A percentile compares a stretch with the other conserved stretches of the same genome.
These are phyloP conservation scores for Chymomyza procnemis DNA, from an alignment of 2,888 invertebrate species.

Conservation along the genomic window DNA sequence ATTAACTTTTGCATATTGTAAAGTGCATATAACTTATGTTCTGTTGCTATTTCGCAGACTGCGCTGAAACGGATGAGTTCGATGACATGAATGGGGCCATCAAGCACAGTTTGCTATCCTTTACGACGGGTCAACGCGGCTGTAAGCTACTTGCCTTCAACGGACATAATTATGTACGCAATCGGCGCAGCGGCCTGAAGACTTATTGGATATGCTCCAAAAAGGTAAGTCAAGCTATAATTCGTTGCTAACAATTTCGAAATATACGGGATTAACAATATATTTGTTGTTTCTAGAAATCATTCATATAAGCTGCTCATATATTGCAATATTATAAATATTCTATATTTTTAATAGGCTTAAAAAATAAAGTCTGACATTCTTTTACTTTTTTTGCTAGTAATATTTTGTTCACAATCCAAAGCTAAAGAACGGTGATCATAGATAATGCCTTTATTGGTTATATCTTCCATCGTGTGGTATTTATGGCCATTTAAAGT, in stretches of 20 bases:
- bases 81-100: constrained; percentile 40
- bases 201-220: constrained; percentile 79
- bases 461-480: too few relatives aligned
- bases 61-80: constrained; percentile 20
- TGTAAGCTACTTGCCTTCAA: constrained; percentile 74
- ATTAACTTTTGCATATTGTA: neutral
- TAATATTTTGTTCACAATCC: too few relatives aligned
- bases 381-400: too few relatives aligned
- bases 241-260: neutral
- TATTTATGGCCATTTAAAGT: too few relatives aligned
- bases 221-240: constrained; percentile 63
- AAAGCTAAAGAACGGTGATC: too few relatives aligned
- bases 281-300: neutral
- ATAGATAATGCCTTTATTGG: too few relatives aligned
- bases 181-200: constrained; percentile 76
- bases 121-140: constrained; percentile 76
- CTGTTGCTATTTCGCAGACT: constrained; percentile 29
- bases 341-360: too few relatives aligned
- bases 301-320: too few relatives aligned
- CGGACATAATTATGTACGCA: constrained; percentile 77
- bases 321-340: too few relatives aligned
- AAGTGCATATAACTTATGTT: constrained; percentile 13
- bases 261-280: neutral
- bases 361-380: too few relatives aligned
- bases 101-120: constrained; percentile 65